A percentile compares a stretch with the other conserved stretches of the same genome.
Evolutionary conservation across 2,888 invertebrate species (phyloP).

Genomic region (Mechanitis mazaeus): DNA sequence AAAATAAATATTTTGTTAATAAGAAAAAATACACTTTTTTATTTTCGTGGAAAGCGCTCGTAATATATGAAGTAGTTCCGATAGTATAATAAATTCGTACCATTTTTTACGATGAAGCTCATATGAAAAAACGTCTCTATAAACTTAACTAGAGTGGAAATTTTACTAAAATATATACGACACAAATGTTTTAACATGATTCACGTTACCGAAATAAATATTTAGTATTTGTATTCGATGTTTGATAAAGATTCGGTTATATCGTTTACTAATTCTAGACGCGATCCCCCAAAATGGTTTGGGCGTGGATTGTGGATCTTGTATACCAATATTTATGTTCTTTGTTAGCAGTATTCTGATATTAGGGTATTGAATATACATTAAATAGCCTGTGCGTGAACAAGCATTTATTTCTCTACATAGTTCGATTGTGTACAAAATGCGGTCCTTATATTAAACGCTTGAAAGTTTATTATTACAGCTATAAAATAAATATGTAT

Average conservation of each 20-base stretch:
- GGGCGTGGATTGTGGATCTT: constrained; percentile 32
- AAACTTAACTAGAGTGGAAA: constrained; percentile 7
- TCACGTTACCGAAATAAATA: constrained; percentile 10
- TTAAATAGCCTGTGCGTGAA: constrained; percentile 43
- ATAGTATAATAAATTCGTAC: neutral
- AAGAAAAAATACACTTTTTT: no score
- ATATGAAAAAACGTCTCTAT: constrained; percentile 11
- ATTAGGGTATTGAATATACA: constrained; percentile 29
- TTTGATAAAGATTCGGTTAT: constrained; percentile 20
- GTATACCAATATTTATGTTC: constrained; percentile 40
- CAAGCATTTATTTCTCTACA: constrained; percentile 7
- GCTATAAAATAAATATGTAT: no score
- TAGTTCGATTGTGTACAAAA: neutral
- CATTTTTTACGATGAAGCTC: constrained; percentile 14
- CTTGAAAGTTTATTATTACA: no score
- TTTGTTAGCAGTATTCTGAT: constrained; percentile 19
- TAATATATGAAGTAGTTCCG: no score
- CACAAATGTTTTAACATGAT: constrained; percentile 4
- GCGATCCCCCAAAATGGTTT: constrained; percentile 33
- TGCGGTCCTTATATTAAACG: no score
- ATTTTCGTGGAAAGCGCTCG: no score
- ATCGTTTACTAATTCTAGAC: constrained; percentile 31
- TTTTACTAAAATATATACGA: constrained; percentile 10
- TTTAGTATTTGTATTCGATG: constrained; percentile 12
- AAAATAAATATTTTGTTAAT: no score